Evolutionary conservation across 2,797 vertebrate genomes (phyloP), one percentile per base, ranked within the genome.

Genomic region (Silurus lanzhouensis): DNA sequence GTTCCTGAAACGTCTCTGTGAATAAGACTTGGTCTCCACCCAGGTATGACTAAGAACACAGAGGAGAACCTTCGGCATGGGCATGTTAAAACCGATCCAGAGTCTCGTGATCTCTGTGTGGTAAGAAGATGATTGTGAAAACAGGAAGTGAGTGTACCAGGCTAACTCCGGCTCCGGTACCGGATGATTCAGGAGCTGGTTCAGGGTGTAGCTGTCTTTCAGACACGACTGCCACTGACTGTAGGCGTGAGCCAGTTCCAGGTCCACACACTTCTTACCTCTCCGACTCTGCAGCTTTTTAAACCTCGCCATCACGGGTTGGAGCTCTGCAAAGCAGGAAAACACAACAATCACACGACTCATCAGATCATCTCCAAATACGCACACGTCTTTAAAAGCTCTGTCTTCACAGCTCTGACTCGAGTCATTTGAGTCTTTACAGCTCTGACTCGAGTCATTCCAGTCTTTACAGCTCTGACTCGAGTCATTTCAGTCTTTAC

Each of bases 211-310:
- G 88, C 91, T 92, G 46, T 85, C 93, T 89, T 91, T 94, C 79
- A 98, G 90, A 87, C 96, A 97, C 88, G 88, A 91, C 90, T 97
- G 97, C 96, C 97, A 98, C 89, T 98, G 96, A 91, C 94, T 96
- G 89, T 96, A 95, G 80, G 92, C 5, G 31, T 97, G 96, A 58
- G 92, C 91, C 1, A 94, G 88, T 60, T 91, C 91, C 85, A 94
- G 27, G 20, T 96, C 92, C 57, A 94, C 85, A 12, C 48, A 78
- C 0, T 38, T 15, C 15, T 12, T 15, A 9, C 48, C 52, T 15
- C 20, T 70, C n/a, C 27, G 20, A 25, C 44, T 25, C 77, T 72
- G 70, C 20, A 76, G 44, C 13, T 80, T 57, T 44, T 57, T 64
- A 6, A 90, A 67, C 58, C 57, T 84, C 57, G 88, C 71, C 46